A percentile compares a stretch with the other conserved stretches of the same genome.
Evolutionary conservation across 2,888 invertebrate genomes (phyloP).

Genomic region (Cephus sareptanus): DNA sequence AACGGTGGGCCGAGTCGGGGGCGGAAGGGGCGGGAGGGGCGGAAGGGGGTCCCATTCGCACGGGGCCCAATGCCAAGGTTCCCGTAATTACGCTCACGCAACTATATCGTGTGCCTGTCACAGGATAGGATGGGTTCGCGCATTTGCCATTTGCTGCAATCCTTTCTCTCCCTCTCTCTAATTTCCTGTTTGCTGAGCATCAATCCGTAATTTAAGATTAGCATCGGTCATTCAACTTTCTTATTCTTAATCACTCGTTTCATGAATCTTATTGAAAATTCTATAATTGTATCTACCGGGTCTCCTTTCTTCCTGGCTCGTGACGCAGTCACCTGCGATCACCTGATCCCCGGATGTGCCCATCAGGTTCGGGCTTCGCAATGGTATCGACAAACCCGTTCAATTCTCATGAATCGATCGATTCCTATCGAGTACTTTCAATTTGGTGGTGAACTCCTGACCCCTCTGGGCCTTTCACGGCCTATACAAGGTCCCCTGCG

Average conservation of each 20-base stretch:
- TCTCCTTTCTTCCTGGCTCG: background rate
- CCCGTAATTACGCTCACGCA: constrained; percentile 33
- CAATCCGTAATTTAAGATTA: too few relatives aligned
- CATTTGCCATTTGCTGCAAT: background rate
- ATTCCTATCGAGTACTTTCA: background rate
- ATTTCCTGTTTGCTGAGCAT: too few relatives aligned
- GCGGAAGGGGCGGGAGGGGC: background rate
- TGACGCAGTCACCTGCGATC: background rate
- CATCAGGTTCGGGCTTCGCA: background rate
- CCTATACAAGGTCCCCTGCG: background rate
- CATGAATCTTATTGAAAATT: background rate
- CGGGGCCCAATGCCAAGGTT: constrained; percentile 36
- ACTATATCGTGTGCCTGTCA: background rate
- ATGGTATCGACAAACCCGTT: background rate
- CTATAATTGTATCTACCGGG: background rate
- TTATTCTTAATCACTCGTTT: too few relatives aligned
- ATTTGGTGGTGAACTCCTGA: background rate
- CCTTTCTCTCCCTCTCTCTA: background rate
- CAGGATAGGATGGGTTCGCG: background rate
- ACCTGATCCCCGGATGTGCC: background rate
- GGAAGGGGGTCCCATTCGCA: background rate
- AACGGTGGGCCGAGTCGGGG: background rate
- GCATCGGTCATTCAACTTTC: too few relatives aligned
- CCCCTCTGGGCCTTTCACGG: background rate
- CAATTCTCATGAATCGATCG: background rate